A percentile compares a stretch with the other conserved stretches of the same genome.
These are phyloP conservation scores for Grammatotria lemairii DNA, from an alignment of 2,113 vertebrate species.

Conservation along the genomic window DNA sequence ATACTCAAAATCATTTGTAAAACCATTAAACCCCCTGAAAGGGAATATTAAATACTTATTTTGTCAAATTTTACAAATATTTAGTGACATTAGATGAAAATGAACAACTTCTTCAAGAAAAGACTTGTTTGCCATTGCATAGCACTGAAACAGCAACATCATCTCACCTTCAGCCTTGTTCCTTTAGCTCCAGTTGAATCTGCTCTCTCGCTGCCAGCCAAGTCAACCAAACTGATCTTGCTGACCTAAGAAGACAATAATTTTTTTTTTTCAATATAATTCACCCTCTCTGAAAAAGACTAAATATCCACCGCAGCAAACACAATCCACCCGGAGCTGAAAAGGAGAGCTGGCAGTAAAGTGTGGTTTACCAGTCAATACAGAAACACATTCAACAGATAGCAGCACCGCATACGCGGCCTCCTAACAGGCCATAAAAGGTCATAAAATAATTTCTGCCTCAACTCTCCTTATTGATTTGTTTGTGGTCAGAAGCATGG, in stretches of 20 bases:
- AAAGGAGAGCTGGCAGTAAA: background rate
- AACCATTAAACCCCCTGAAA: background rate
- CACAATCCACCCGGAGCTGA: background rate
- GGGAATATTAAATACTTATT: background rate
- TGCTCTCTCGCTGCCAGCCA: slow-evolving; percentile 91
- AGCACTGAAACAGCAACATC: background rate
- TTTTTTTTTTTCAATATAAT: background rate
- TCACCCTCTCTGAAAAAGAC: background rate
- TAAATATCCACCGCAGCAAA: background rate
- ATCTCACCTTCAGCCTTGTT: slow-evolving; percentile 89
- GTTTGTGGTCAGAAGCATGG: background rate
- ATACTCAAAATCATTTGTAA: background rate
- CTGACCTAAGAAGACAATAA: slow-evolving; percentile 77
- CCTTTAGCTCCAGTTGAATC: slow-evolving; percentile 97
- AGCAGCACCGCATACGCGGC: background rate
- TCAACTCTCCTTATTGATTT: background rate
- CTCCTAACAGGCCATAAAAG: background rate
- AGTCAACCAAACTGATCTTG: slow-evolving; percentile 95
- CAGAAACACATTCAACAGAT: background rate
- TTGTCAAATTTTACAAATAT: background rate
- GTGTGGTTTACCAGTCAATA: background rate
- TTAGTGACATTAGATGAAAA: background rate
- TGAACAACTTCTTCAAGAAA: background rate
- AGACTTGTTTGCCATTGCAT: background rate
- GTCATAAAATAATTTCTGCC: background rate